Conservation (phyloP, 2,888 invertebrate genomes). For the Dryomyza anilis region DNA sequence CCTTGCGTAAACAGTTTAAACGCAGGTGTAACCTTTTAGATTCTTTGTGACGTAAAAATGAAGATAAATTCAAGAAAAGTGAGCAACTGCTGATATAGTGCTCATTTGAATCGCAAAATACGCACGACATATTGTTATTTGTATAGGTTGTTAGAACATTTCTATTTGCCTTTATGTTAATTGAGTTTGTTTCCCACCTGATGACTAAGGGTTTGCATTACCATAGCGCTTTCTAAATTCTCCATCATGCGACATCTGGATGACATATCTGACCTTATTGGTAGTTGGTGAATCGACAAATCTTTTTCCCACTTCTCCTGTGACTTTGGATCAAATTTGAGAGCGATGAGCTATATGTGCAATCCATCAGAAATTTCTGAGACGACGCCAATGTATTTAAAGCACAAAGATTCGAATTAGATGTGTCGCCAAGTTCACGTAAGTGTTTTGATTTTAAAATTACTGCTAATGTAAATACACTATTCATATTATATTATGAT, state of each 20-base stretch:
- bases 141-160: constrained; percentile 15
- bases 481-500: no score
- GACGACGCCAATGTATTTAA: constrained; percentile 9
- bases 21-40: constrained; percentile 26
- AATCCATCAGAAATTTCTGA: constrained; percentile 17
- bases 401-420: constrained; percentile 21
- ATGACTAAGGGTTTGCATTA: background rate
- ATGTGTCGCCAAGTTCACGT: constrained; percentile 9
- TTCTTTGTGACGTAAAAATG: no score
- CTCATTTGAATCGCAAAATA: no score
- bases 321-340: constrained; percentile 10
- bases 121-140: background rate
- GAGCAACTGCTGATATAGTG: no score
- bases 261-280: background rate
- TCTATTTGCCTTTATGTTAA: background rate
- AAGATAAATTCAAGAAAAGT: no score
- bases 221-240: background rate
- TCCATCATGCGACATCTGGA: constrained; percentile 2
- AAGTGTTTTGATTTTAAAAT: no score
- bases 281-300: constrained; percentile 2
- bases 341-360: constrained; percentile 9
- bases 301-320: constrained; percentile 18
- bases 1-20: constrained; percentile 33
- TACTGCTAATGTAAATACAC: no score
- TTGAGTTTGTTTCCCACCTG: background rate